Evolutionary conservation across 2,797 vertebrate species (phyloP).

Genomic region (Enteromius anoplus): DNA sequence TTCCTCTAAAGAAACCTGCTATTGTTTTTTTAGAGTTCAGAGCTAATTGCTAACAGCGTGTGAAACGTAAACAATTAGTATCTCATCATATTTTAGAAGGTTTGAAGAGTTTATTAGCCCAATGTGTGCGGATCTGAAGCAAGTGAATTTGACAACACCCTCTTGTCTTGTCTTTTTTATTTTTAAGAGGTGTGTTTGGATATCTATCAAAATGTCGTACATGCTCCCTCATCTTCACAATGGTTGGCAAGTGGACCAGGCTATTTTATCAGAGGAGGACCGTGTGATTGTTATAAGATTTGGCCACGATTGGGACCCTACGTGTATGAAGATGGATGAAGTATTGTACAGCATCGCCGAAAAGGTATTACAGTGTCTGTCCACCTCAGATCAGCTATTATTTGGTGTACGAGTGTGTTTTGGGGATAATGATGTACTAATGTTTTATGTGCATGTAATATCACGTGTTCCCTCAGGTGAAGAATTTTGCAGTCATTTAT

Average conservation of each 20-base stretch:
- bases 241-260: conserved; percentile 99
- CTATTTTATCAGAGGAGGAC: conserved; percentile 97
- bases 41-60: conserved; percentile 4
- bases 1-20: background rate
- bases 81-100: too few relatives aligned
- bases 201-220: conserved; percentile 87
- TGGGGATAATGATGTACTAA: background rate
- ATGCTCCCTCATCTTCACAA: conserved; percentile 98
- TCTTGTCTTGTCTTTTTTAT: background rate
- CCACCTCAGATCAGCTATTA: too few relatives aligned
- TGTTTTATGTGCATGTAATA: background rate
- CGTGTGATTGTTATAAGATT: conserved; percentile 96
- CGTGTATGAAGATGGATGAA: conserved; percentile 99
- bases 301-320: conserved; percentile 98
- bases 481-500: conserved; percentile 98
- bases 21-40: background rate
- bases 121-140: background rate
- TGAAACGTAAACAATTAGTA: background rate
- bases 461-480: conserved; percentile 81
- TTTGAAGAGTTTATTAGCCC: background rate
- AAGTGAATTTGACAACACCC: background rate
- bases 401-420: background rate
- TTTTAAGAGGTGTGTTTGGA: background rate
- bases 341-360: conserved; percentile 97
- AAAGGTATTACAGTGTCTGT: conserved; percentile 79